Evolutionary conservation across 2,113 vertebrate genomes (phyloP).

Genomic region (Equus przewalskii): DNA sequence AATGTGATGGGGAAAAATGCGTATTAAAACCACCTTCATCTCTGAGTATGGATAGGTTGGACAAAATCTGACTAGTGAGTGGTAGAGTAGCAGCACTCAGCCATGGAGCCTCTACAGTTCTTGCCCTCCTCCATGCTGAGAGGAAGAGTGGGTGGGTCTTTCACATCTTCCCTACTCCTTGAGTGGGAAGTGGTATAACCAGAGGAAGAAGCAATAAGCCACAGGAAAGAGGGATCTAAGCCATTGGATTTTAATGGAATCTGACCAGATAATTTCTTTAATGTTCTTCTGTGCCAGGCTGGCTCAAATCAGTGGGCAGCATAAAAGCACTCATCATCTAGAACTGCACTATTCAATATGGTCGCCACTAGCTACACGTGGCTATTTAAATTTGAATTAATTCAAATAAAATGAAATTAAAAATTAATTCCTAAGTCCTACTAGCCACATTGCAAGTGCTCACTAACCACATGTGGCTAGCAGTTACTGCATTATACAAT

Average conservation of each 20-base stretch:
- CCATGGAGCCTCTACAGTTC: neutral
- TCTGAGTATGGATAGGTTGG: neutral
- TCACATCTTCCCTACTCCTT: neutral
- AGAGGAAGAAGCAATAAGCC: constrained; percentile 50
- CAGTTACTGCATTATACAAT: neutral
- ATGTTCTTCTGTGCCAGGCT: neutral
- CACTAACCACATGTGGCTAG: neutral
- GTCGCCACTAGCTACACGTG: neutral
- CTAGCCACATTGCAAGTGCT: neutral
- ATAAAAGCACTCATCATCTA: neutral
- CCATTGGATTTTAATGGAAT: constrained; percentile 52
- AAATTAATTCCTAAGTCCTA: constrained; percentile 7
- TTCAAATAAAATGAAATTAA: neutral
- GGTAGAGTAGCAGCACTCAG: neutral
- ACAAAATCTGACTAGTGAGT: neutral
- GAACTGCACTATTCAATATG: neutral
- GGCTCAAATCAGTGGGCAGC: neutral
- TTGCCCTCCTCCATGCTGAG: neutral
- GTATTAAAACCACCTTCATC: neutral
- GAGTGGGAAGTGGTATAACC: constrained; percentile 39
- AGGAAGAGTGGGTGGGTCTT: neutral
- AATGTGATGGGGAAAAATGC: neutral
- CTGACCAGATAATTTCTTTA: constrained; percentile 48
- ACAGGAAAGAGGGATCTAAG: constrained; percentile 43
- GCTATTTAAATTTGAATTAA: neutral